phyloP scores from a whole-genome alignment of 2,113 vertebrate genomes.

The Esox niger region DNA sequence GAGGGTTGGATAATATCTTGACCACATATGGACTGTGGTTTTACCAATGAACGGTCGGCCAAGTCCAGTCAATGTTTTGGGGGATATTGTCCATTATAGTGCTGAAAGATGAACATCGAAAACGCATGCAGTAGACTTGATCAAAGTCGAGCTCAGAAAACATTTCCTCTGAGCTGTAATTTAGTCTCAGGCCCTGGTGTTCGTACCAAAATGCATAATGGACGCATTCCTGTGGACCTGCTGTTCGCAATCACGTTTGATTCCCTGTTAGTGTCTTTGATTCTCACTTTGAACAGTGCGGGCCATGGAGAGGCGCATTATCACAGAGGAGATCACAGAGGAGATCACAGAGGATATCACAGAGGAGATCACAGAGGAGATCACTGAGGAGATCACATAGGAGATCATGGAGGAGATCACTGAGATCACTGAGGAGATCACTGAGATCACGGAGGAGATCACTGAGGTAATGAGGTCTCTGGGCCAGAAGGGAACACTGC shows the following conservation, averaged over 20 bases:
- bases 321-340: conserved; percentile 53
- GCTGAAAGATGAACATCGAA: too few relatives aligned
- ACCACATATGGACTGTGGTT: too few relatives aligned
- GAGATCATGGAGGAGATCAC: conserved; percentile 61
- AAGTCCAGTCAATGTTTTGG: too few relatives aligned
- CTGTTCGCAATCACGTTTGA: conserved; percentile 40
- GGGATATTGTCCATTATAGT: neutral
- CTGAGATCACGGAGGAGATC: conserved; percentile 56
- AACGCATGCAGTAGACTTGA: too few relatives aligned
- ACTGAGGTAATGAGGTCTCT: conserved; percentile 54
- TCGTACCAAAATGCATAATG: neutral
- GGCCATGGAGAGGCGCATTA: conserved; percentile 46
- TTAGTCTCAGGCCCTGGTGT: too few relatives aligned
- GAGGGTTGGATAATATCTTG: too few relatives aligned
- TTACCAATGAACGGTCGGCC: too few relatives aligned
- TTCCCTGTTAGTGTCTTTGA: conserved; percentile 43
- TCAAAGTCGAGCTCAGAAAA: too few relatives aligned
- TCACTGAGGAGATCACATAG: conserved; percentile 53
- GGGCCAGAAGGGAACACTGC: conserved; percentile 65
- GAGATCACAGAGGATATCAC: conserved; percentile 60
- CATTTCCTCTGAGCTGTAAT: too few relatives aligned
- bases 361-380: conserved; percentile 54
- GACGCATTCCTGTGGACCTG: conserved; percentile 25
- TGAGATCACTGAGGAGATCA: conserved; percentile 61
- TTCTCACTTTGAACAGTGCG: conserved; percentile 40